Base-by-base conservation (phyloP, 2,888 invertebrate species). In the Orthosia incerta region DNA sequence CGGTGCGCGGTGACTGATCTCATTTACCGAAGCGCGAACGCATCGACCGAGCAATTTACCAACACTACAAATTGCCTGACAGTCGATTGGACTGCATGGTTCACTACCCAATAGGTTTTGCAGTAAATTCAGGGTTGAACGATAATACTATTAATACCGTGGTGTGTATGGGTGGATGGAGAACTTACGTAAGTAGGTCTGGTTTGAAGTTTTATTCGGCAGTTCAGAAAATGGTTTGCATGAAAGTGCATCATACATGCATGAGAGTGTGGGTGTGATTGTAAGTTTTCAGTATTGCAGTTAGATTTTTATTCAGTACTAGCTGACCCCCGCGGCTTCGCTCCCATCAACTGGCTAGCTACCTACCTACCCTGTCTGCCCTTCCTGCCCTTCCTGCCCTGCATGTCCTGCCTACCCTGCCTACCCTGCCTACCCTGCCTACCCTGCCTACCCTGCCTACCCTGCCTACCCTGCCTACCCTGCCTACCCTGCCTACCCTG, bases 1-100 rank as follows among this genome's bases (percentile, higher is more conserved):
- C 20, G 66, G 46, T 23, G n/a, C 3, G 46, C n/a, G 57, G 56
- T n/a, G 39, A 60, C 39, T 67, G 53, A 60, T 75, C 48, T 75
- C 39, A 75, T 67, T 75, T 61, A 64, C 23, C 31, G 45, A 65
- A 71, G 64, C 64, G 64, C 23, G 50, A 77, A 31, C 46, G n/a
- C 63, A 26, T 13, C 18, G 11, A 26, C 12, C 46, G 31, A 68
- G 2, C 23, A 16, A 18, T 62, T 61, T 18, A 16, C n/a, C 57
- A 4, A n/a, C 16, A 12, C 9, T 46, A 51, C 5, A n/a, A 50
- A 56, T 62, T 56, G 11, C 16, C 4, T 16, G 20, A 57, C 56
- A 51, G 31, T 56, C 60, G 46, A 51, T 56, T 61, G 39, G 39
- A 26, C 20, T 46, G 26, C 16, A 64, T 50, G 64, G 50, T 4